A percentile compares a stretch with the other conserved stretches of the same genome.
These are phyloP conservation scores for Sander lucioperca DNA, from an alignment of 2,113 vertebrate species.

Conservation along the genomic window DNA sequence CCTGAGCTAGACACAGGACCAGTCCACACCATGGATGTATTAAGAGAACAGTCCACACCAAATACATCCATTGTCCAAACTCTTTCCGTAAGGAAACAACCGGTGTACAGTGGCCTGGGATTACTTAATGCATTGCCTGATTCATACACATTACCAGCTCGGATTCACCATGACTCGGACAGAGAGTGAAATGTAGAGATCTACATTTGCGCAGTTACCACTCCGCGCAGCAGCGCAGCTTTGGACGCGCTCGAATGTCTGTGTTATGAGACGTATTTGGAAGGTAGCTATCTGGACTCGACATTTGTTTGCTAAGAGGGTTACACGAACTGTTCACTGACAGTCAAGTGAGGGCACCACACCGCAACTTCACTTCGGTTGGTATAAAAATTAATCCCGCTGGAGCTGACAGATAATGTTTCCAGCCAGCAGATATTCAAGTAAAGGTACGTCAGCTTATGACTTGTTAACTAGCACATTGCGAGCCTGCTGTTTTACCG, in stretches of 20 bases:
- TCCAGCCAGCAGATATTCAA: constrained; percentile 80
- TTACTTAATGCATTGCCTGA: background rate
- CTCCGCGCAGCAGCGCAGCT: constrained; percentile 37
- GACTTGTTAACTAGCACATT: background rate
- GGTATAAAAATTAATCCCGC: background rate
- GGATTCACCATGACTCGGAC: rapidly evolving
- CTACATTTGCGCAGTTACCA: constrained; percentile 30
- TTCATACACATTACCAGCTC: rapidly evolving
- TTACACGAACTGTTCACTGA: constrained; percentile 12
- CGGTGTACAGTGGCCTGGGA: background rate
- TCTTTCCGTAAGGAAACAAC: no score
- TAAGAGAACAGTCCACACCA: no score
- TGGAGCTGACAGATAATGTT: constrained; percentile 76
- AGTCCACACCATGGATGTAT: no score
- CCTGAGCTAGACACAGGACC: no score
- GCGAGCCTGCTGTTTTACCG: background rate
- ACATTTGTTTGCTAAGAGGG: background rate
- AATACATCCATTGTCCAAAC: no score
- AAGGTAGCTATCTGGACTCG: background rate
- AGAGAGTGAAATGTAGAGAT: background rate
- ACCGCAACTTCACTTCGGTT: background rate
- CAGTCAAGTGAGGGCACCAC: background rate
- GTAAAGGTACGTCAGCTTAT: constrained; percentile 76
- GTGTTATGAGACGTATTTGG: constrained; percentile 60
- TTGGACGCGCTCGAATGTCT: background rate